Conservation (phyloP, 2,113 vertebrate species). For the Crocuta crocuta region DNA sequence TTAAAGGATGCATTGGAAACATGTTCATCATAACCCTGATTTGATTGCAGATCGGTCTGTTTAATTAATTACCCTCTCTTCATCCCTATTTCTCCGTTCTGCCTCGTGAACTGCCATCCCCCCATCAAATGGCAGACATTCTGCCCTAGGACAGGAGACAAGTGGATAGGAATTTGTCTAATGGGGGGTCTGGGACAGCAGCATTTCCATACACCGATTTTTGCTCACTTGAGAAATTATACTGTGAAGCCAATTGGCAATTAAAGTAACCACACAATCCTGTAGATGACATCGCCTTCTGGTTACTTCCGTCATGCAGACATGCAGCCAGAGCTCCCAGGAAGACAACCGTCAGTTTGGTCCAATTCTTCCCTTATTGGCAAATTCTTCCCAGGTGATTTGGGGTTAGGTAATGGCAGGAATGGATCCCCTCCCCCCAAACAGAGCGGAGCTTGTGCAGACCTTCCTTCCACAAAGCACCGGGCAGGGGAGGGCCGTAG, state of each 20-base stretch:
- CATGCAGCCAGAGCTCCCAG: not conserved
- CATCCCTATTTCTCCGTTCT: not conserved
- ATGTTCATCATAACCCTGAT: not conserved
- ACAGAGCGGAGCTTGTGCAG: not conserved
- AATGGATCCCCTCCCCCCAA: fast-evolving
- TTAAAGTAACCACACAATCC: not conserved
- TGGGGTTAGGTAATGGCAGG: not conserved
- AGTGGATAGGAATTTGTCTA: not conserved
- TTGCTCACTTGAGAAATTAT: not conserved
- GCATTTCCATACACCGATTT: not conserved
- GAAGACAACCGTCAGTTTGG: not conserved
- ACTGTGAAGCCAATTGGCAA: not conserved
- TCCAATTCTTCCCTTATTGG: not conserved
- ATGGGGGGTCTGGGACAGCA: not conserved
- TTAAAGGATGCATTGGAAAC: not conserved
- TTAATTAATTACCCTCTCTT: not conserved
- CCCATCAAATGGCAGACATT: not conserved
- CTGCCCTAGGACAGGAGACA: not conserved
- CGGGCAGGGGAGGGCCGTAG: not conserved
- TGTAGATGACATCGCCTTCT: not conserved
- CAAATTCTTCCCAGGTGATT: not conserved
- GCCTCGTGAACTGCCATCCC: not conserved
- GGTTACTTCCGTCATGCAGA: not conserved
- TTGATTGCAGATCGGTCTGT: not conserved
- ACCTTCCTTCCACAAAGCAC: not conserved